phyloP scores from a whole-genome alignment of 1,140 invertebrate species.

The Acromyrmex heyeri region DNA sequence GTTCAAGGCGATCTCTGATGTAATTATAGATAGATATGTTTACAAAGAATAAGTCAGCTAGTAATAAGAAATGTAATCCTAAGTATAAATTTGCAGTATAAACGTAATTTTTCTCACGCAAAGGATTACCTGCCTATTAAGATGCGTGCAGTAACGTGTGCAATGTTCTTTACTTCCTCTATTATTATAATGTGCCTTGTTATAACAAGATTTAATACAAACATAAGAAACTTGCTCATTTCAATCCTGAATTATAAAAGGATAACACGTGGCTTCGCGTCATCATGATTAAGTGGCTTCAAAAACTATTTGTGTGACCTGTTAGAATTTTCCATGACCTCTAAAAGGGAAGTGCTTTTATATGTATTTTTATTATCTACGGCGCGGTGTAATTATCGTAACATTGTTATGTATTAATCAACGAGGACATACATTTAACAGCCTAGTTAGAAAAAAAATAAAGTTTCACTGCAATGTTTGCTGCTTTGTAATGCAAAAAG shows the following conservation, averaged over 20 bases:
- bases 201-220: not conserved
- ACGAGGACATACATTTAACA: slow-evolving; percentile 18
- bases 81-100: not conserved
- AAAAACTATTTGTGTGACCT: not conserved
- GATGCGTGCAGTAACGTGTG: not conserved
- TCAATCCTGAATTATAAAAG: not conserved
- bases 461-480: slow-evolving; percentile 7
- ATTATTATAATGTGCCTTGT: slow-evolving; percentile 1
- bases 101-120: slow-evolving; percentile 3
- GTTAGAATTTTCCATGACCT: not conserved
- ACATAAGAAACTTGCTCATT: not conserved
- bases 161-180: slow-evolving; percentile 14
- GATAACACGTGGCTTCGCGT: not conserved
- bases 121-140: not conserved
- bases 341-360: not conserved
- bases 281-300: not conserved
- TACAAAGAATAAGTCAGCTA: not conserved
- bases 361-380: not conserved
- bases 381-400: slow-evolving; percentile 19
- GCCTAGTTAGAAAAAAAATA: not conserved
- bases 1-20: not conserved
- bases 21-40: slow-evolving; percentile 7
- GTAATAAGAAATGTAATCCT: slow-evolving; percentile 10
- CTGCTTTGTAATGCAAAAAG: not conserved
- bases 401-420: not conserved